phyloP scores from a whole-genome alignment of 2,888 invertebrate species.

The Drosophila cracens region DNA sequence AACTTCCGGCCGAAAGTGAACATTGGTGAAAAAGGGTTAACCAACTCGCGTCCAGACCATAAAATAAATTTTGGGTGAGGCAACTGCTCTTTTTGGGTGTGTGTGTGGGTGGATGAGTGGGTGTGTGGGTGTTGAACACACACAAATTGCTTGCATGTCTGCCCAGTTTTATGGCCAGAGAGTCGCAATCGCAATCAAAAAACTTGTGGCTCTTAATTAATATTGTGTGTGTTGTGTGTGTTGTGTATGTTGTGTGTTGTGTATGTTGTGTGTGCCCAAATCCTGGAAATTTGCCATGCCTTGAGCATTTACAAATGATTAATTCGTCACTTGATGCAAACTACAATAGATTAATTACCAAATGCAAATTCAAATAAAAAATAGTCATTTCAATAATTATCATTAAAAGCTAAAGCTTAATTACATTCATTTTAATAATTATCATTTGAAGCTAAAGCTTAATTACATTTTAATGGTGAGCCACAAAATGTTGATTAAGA shows the following conservation, averaged over 20 bases:
- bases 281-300: conserved; percentile 52
- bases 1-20: conserved; percentile 75
- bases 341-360: conserved; percentile 39
- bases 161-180: conserved; percentile 59
- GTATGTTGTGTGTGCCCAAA: conserved; percentile 21
- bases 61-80: conserved; percentile 67
- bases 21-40: conserved; percentile 71
- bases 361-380: conserved; percentile 34
- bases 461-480: neutral
- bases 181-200: conserved; percentile 47
- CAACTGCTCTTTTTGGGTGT: conserved; percentile 18
- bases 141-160: conserved; percentile 77
- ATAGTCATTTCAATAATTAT: conserved; percentile 4
- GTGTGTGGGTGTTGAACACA: conserved; percentile 40
- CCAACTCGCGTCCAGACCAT: conserved; percentile 67
- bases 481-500: neutral
- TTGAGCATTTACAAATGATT: conserved; percentile 46
- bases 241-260: conserved; percentile 9
- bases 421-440: conserved; percentile 2
- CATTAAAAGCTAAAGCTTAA: neutral
- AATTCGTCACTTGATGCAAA: conserved; percentile 53
- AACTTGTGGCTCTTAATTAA: conserved; percentile 67
- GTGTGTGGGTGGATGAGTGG: conserved; percentile 10
- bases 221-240: conserved; percentile 29
- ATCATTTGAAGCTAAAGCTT: neutral